A percentile compares a stretch with the other conserved stretches of the same genome.
phyloP scores from a whole-genome alignment of 1,140 invertebrate species.

The Parapsyche elsis region DNA sequence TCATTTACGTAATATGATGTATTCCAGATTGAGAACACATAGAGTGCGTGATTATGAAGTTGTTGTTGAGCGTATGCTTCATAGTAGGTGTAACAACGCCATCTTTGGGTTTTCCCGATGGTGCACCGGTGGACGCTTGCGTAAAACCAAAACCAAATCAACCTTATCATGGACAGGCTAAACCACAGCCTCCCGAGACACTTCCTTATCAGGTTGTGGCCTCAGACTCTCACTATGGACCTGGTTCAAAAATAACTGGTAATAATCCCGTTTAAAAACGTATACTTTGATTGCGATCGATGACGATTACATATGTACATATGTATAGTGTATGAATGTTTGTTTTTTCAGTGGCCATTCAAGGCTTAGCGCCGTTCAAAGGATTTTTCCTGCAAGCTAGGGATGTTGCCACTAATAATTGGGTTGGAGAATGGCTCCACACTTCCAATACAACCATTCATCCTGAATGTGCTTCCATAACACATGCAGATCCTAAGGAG shows the following conservation, averaged over 20 bases:
- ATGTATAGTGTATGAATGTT: slow-evolving; percentile 7
- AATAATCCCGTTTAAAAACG: slow-evolving; percentile 39
- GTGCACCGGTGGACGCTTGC: slow-evolving; percentile 80
- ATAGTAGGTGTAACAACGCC: not conserved
- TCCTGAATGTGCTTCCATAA: slow-evolving; percentile 81
- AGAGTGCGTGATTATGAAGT: not conserved
- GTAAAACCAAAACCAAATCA: slow-evolving; percentile 78
- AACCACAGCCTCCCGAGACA: slow-evolving; percentile 70
- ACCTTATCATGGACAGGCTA: slow-evolving; percentile 78
- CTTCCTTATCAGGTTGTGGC: slow-evolving; percentile 76
- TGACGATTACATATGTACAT: too few relatives aligned
- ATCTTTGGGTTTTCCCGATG: slow-evolving; percentile 72
- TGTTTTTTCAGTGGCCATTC: slow-evolving; percentile 71
- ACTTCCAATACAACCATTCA: slow-evolving; percentile 79
- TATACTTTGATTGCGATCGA: not conserved
- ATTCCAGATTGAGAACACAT: not conserved
- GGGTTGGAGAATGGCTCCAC: slow-evolving; percentile 78
- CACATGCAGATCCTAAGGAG: slow-evolving; percentile 80
- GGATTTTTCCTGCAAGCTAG: slow-evolving; percentile 86
- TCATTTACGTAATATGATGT: not conserved
- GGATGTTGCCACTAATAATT: slow-evolving; percentile 74
- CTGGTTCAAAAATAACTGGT: slow-evolving; percentile 76
- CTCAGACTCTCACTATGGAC: slow-evolving; percentile 71
- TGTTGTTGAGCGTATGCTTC: slow-evolving; percentile 15
- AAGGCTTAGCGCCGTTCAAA: slow-evolving; percentile 72